Base-by-base conservation (phyloP, 37 sponge, comb jelly and placozoan genomes). In the Theonella swinhoei region DNA sequence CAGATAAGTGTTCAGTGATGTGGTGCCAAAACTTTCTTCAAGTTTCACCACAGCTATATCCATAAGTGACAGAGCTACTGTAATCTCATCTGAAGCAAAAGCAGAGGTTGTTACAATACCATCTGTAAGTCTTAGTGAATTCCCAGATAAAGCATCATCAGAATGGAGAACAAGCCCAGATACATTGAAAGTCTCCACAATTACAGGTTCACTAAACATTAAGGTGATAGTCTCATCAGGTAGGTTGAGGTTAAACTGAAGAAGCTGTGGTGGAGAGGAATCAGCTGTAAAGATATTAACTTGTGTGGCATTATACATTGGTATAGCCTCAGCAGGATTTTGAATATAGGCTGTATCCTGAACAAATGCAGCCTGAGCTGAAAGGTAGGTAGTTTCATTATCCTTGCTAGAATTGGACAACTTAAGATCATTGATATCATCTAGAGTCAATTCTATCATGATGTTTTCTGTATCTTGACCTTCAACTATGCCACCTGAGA, bases 201-300 rank as follows among this genome's bases (percentile, higher is more conserved):
- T 64, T 28, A 96, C 90, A n/a, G 97, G 91, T 68, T 96, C 97
- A 77, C 83, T 78, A 59, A 96, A 96, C 1, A 88, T 91, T 29
- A 96, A 70, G 1, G 58, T 30, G 3, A 96, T 78, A 1, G 33
- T 60, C 40, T 88, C 97, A 32, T 58, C 28, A 3, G 64, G 68
- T 17, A 94, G 83, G 64, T 94, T 79, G 68, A 96, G 77, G 41
- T 40, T 76, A 76, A 66, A 96, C 7, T 54, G 38, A 24, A 70
- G 25, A 0, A 96, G 82, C 19, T 70, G 43, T 47, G 97, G 97
- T 30, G 87, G 54, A 7, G 79, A 63, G 19, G 74, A 38, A 80
- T 96, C 97, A 32, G 86, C 65, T 43, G 92, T 96, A 70, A 75
- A 94, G 38, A 80, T 79, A 2, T 75, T 19, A 9, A 96, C 90